Conservation (phyloP, 2,797 vertebrate species). For the Dicrostonyx torquatus region DNA sequence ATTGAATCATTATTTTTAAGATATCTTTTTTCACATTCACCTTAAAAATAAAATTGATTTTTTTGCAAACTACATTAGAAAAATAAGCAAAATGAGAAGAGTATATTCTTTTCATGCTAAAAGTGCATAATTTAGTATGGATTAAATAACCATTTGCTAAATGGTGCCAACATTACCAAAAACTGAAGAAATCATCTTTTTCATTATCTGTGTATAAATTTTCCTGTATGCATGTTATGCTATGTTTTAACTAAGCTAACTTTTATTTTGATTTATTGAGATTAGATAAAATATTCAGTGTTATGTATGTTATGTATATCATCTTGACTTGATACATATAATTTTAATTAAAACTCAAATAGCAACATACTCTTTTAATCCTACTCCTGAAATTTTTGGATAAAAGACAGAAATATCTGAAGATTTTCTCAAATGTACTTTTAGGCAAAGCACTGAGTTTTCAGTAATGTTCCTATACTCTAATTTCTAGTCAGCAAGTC, state of each 20-base stretch:
- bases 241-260: not conserved
- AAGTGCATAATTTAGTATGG: not conserved
- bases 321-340: not conserved
- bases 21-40: not conserved
- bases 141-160: conserved; percentile 41
- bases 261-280: conserved; percentile 26
- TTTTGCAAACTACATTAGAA: not conserved
- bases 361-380: not conserved
- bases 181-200: conserved; percentile 10
- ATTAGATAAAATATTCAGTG: not conserved
- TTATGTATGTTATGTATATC: not conserved
- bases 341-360: not conserved
- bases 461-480: not conserved
- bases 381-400: not conserved
- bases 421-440: conserved; percentile 1
- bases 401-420: conserved; percentile 28
- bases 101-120: not conserved
- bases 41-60: conserved; percentile 53
- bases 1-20: not conserved
- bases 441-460: not conserved
- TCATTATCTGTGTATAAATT: not conserved
- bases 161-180: not conserved
- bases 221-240: not conserved
- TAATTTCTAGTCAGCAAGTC: not conserved
- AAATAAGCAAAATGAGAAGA: not conserved